Conservation (phyloP, 1,140 invertebrate species). For the Propsilocerus akamusi region DNA sequence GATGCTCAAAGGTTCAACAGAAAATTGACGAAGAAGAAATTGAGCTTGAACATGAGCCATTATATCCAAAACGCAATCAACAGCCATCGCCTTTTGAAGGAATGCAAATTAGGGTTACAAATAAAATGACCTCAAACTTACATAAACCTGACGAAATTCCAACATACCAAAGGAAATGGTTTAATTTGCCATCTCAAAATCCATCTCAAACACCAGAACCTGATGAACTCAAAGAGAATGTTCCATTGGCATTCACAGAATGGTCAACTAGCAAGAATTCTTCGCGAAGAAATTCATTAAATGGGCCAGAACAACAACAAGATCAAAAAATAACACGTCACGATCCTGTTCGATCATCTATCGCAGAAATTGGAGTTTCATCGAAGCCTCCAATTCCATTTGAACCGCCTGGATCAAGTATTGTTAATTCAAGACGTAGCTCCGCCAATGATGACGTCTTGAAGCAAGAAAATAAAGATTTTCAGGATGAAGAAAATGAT, state of each 20-base stretch:
- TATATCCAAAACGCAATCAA: not conserved
- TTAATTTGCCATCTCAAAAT: constrained; percentile 30
- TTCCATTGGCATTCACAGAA: constrained; percentile 21
- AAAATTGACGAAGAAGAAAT: not conserved
- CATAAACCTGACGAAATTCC: constrained; percentile 36
- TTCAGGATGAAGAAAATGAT: not conserved
- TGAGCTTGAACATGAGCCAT: not conserved
- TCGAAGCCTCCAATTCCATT: not conserved
- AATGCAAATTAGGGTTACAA: not conserved
- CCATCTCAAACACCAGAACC: constrained; percentile 28
- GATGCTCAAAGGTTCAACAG: not conserved
- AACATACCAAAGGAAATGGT: constrained; percentile 37
- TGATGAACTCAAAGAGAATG: constrained; percentile 20
- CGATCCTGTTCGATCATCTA: too few relatives aligned
- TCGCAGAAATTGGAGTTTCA: not conserved
- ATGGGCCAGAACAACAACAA: too few relatives aligned
- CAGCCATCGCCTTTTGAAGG: not conserved
- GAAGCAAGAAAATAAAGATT: too few relatives aligned
- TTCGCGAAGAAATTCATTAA: not conserved
- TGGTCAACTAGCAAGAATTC: not conserved
- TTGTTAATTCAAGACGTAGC: not conserved
- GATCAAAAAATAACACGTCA: too few relatives aligned
- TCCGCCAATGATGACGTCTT: not conserved
- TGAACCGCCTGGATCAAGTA: not conserved
- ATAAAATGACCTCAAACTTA: constrained; percentile 21